Evolutionary conservation across 2,113 vertebrate genomes (phyloP), one percentile per base, ranked within the genome.

Genomic region (Petromus typicus): DNA sequence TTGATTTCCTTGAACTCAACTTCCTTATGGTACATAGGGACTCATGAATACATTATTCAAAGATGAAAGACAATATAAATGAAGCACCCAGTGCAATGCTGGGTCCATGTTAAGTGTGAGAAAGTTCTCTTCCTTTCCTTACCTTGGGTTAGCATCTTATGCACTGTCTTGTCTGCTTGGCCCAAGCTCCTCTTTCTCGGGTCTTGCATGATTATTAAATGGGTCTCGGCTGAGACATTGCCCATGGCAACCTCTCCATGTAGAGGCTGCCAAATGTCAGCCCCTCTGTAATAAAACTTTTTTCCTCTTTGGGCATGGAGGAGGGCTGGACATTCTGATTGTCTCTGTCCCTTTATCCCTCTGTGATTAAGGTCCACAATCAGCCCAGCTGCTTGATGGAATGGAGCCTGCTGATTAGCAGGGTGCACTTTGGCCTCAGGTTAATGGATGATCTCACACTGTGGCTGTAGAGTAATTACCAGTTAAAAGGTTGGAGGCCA

Each of bases 381-480:
- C 98, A 98, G 96, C 76, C 87, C 92, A 91, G 96, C 95, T 97
- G 97, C 98, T 96, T 98, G 98, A 98, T 96, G 95, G 97, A 97
- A 98, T 98, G 86, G 97, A 98, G 97, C 94, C 48, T 96, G 97
- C 98, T 99, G 98, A 98, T 99, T 98, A 98, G 98, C 98, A 97
- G 97, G 98, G 97, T 87, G 79, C 95, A 97, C 98, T 98, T 98
- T 98, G 98, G 97, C 98, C 98, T 98, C 97, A 96, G 98, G 98
- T 99, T 98, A 98, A 98, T 98, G 98, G 98, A 98, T 97, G 98
- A 98, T 98, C 98, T 98, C 97, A 97, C 96, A 97, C 98, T 97
- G 97, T 97, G 98, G 97, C 96, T 97, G 97, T 3, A 75, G 96
- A 98, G 97, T 98, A 98, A 98, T 99, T 98, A 98, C 98, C 98